A percentile compares a stretch with the other conserved stretches of the same genome.
Evolutionary conservation across 2,113 vertebrate species (phyloP).

Genomic region (Prochilodus magdalenae): DNA sequence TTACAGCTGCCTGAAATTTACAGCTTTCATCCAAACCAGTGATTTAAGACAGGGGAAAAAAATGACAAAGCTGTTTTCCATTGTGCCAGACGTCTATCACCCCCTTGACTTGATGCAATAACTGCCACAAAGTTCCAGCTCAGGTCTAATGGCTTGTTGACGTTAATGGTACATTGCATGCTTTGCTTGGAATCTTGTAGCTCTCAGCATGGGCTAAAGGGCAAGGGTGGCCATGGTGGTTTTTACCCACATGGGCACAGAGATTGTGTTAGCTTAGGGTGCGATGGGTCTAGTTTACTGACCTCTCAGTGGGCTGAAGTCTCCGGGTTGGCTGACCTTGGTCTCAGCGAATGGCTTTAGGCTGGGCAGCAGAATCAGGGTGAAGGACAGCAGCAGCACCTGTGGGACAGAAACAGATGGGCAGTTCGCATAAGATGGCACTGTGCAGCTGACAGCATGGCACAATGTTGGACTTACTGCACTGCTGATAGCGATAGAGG

Average conservation of each 20-base stretch:
- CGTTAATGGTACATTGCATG: conserved; percentile 30
- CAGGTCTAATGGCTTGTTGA: conserved; percentile 26
- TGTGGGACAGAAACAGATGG: conserved; percentile 59
- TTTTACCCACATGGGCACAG: background rate
- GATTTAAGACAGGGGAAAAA: conserved; percentile 23
- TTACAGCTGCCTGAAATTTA: conserved; percentile 52
- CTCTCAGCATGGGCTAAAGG: conserved; percentile 8
- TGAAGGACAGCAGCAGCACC: conserved; percentile 92
- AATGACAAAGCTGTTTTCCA: conserved; percentile 33
- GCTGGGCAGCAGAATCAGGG: conserved; percentile 90
- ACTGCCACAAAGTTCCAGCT: conserved; percentile 11
- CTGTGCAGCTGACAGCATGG: background rate
- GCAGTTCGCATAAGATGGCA: background rate
- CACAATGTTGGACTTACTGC: background rate
- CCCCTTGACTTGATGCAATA: conserved; percentile 6
- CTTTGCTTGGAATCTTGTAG: conserved; percentile 23
- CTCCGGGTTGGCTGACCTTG: conserved; percentile 79
- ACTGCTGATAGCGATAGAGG: background rate
- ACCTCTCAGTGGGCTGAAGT: conserved; percentile 89
- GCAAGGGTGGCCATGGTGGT: background rate
- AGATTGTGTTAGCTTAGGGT: background rate
- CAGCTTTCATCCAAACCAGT: conserved; percentile 29
- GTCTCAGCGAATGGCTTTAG: conserved; percentile 84
- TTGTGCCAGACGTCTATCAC: background rate
- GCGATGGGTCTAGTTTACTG: conserved; percentile 58